These are phyloP conservation scores for Nysson spinosus DNA, from an alignment of 2,888 invertebrate species.

Conservation along the genomic window DNA sequence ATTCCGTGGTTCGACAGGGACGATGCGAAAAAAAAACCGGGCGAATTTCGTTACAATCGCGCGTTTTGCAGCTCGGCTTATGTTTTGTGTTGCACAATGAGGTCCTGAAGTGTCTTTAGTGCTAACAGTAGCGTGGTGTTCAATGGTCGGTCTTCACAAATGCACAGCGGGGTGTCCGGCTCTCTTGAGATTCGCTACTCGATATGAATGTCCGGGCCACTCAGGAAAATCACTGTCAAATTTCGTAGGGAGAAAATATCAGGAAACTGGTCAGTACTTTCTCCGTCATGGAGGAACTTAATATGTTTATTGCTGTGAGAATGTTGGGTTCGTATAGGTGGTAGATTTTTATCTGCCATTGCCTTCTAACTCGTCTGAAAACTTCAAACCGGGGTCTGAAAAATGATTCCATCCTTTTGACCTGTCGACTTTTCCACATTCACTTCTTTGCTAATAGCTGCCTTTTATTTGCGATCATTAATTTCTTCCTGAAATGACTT, in stretches of 20 bases:
- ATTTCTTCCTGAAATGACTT: no score
- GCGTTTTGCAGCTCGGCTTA: slow-evolving; percentile 51
- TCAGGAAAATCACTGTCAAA: slow-evolving; percentile 64
- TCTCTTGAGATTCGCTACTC: slow-evolving; percentile 73
- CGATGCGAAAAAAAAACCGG: background rate
- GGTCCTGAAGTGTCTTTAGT: slow-evolving; percentile 71
- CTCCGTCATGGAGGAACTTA: slow-evolving; percentile 55
- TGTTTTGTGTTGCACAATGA: slow-evolving; percentile 62
- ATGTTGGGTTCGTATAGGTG: slow-evolving; percentile 63
- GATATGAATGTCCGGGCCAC: slow-evolving; percentile 67
- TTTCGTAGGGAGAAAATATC: background rate
- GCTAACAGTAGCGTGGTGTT: slow-evolving; percentile 67
- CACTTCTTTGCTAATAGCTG: slow-evolving; percentile 1
- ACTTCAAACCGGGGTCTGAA: background rate
- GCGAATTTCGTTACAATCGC: slow-evolving; percentile 65
- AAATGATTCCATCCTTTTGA: slow-evolving; percentile 7
- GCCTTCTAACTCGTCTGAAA: slow-evolving; percentile 17
- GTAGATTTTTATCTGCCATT: slow-evolving; percentile 66
- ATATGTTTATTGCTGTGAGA: slow-evolving; percentile 76
- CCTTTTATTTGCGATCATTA: no score
- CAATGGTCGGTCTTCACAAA: slow-evolving; percentile 72
- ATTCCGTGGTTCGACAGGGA: background rate
- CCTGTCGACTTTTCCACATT: background rate
- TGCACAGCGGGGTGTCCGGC: slow-evolving; percentile 74
- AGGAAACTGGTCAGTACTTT: slow-evolving; percentile 58